A percentile compares a stretch with the other conserved stretches of the same genome.
Conservation (phyloP, 2,888 invertebrate species). For the Melieria omissa region DNA sequence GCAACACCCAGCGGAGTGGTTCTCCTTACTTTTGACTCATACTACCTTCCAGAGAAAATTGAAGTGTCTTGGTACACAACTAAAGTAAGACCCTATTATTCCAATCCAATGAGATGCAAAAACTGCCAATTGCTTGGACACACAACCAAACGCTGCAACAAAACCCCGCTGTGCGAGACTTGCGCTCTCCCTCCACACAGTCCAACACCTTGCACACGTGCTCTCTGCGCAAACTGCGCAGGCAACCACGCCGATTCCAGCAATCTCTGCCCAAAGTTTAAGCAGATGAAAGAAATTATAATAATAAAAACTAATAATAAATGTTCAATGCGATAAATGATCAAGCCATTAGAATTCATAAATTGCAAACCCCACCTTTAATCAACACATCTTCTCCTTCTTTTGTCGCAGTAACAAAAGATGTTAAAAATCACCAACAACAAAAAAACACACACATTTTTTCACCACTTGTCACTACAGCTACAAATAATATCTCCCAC, state of each 20-base stretch:
- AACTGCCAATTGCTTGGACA: constrained; percentile 23
- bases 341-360: constrained; percentile 13
- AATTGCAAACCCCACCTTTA: constrained; percentile 4
- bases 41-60: constrained; percentile 14
- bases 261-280: not conserved
- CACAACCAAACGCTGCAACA: constrained; percentile 19
- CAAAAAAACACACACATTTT: not conserved
- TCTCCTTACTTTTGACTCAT: constrained; percentile 10
- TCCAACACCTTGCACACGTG: not conserved
- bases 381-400: not conserved
- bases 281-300: too few relatives aligned
- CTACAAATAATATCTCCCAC: not conserved
- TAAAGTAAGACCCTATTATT: constrained; percentile 2
- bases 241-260: not conserved
- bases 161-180: not conserved
- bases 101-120: constrained; percentile 26
- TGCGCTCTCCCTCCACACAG: constrained; percentile 11
- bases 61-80: constrained; percentile 21
- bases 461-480: not conserved
- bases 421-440: not conserved
- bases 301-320: not conserved
- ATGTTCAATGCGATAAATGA: not conserved
- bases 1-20: not conserved
- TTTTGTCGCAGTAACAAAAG: not conserved
- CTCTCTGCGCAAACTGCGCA: constrained; percentile 7